A percentile compares a stretch with the other conserved stretches of the same genome.
Evolutionary conservation across 1,140 invertebrate species (phyloP).

Genomic region (Antheraea pernyi): DNA sequence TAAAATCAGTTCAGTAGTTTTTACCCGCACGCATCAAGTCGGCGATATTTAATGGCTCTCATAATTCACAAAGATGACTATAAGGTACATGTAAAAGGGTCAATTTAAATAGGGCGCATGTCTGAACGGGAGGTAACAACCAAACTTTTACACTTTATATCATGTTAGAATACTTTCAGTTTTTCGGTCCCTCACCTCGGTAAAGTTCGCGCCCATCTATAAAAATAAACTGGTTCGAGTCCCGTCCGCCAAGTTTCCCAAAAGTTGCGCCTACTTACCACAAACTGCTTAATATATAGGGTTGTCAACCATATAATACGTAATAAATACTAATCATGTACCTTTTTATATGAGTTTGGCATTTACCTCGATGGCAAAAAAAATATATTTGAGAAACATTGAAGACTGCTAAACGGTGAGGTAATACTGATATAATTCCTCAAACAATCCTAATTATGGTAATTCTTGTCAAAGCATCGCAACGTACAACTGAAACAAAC

Average conservation of each 20-base stretch:
- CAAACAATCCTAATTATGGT: too few species aligned
- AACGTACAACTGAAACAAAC: too few species aligned
- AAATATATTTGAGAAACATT: too few species aligned
- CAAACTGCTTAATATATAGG: neutral
- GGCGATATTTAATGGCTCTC: neutral
- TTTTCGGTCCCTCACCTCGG: constrained; percentile 1
- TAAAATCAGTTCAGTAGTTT: neutral
- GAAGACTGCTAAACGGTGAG: too few species aligned
- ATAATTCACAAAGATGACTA: too few species aligned
- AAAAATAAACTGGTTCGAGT: constrained; percentile 4
- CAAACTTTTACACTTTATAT: too few species aligned
- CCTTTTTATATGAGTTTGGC: neutral
- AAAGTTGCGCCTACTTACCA: neutral
- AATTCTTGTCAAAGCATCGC: too few species aligned
- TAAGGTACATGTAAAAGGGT: too few species aligned
- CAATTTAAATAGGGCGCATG: too few species aligned
- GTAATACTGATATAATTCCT: too few species aligned
- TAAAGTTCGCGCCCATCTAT: neutral
- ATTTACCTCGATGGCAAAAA: too few species aligned
- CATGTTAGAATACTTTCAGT: constrained; percentile 1
- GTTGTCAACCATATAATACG: neutral
- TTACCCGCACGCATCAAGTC: neutral
- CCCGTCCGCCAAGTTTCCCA: neutral
- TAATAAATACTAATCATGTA: neutral
- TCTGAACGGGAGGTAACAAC: too few species aligned